Conservation (phyloP, 37 sponge, comb jelly and placozoan genomes). For the Petrosia ficiformis region DNA sequence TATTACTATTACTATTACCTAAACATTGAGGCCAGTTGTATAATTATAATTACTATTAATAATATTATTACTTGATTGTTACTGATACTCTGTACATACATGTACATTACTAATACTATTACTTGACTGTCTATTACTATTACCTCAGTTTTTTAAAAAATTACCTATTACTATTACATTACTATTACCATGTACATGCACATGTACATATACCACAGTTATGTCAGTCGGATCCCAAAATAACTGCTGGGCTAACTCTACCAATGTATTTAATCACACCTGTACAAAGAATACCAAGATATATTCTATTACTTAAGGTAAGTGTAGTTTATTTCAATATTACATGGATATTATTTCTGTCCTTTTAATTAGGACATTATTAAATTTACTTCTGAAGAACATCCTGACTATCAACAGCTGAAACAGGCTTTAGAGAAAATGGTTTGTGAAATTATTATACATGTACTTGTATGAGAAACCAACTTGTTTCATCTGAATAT, state of each 20-base stretch:
- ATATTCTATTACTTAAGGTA: slow-evolving; percentile 82
- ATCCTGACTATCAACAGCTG: slow-evolving; percentile 69
- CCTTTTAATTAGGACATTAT: slow-evolving; percentile 51
- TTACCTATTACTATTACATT: too few species aligned
- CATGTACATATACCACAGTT: background rate
- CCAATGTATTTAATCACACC: slow-evolving; percentile 87
- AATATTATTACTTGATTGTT: too few species aligned
- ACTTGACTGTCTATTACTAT: too few species aligned
- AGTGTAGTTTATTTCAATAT: background rate
- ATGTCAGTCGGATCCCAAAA: slow-evolving; percentile 43
- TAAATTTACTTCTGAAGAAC: slow-evolving; percentile 58
- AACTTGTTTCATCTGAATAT: too few species aligned
- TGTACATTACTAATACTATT: too few species aligned
- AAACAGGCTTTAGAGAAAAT: slow-evolving; percentile 53
- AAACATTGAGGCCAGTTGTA: too few species aligned
- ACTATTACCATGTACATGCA: too few species aligned
- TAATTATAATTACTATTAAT: too few species aligned
- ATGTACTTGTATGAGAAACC: too few species aligned
- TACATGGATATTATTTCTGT: background rate
- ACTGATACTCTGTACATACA: too few species aligned
- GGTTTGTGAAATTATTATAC: slow-evolving; percentile 30
- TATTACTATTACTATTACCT: too few species aligned
- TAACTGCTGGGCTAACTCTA: slow-evolving; percentile 60
- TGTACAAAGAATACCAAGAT: slow-evolving; percentile 90
- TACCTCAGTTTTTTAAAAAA: too few species aligned